Conservation (phyloP, 2,113 vertebrate species). For the Morphnarchus princeps region DNA sequence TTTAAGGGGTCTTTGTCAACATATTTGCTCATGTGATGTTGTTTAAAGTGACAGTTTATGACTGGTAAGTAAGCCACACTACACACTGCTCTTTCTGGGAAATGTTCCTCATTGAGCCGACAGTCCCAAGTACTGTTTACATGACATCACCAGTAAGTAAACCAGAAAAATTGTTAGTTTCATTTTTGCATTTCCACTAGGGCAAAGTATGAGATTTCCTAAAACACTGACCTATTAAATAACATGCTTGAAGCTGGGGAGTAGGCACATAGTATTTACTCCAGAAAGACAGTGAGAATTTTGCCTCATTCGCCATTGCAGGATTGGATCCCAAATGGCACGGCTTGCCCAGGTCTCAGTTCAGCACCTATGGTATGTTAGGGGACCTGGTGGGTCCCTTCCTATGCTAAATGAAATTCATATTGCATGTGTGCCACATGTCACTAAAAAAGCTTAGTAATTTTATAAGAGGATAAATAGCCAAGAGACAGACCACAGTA, state of each 20-base stretch:
- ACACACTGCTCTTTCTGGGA: not conserved
- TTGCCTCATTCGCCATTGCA: not conserved
- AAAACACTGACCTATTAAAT: too few relatives aligned
- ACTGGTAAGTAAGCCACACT: fast-evolving
- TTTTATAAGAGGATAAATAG: not conserved
- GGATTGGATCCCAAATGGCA: not conserved
- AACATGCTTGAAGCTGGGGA: fast-evolving
- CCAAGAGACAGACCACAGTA: not conserved
- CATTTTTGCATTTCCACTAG: fast-evolving
- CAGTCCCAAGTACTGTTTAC: fast-evolving
- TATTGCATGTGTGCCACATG: fast-evolving
- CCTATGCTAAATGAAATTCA: fast-evolving
- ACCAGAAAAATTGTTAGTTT: fast-evolving
- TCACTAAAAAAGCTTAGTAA: not conserved
- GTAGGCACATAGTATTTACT: not conserved
- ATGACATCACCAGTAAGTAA: fast-evolving
- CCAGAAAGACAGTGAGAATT: fast-evolving
- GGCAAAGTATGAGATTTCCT: not conserved
- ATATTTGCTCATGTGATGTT: not conserved
- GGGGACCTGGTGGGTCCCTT: not conserved
- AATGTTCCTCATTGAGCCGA: fast-evolving
- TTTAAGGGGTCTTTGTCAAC: not conserved
- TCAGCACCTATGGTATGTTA: not conserved
- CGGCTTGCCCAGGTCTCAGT: not conserved
- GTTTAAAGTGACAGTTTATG: not conserved